Percentiles rank a stretch among this genome's conserved stretches.
Evolutionary conservation across 2,888 invertebrate species (phyloP).

Genomic region (Carterocephalus palaemon): DNA sequence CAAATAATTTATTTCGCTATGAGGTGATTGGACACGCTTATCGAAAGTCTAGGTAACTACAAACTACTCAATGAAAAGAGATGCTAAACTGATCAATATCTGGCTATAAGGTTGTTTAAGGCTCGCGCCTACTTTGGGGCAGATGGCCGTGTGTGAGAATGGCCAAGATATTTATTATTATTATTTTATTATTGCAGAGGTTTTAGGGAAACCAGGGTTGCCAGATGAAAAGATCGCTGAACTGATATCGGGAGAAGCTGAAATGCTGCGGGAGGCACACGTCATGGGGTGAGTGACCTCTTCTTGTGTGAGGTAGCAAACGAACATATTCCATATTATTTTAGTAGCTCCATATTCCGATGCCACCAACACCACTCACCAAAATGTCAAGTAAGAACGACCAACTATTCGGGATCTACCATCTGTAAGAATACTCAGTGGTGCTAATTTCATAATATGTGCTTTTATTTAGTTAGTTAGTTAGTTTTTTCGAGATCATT

Average conservation of each 20-base stretch:
- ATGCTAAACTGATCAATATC: neutral
- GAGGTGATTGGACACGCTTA: no score
- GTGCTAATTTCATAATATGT: no score
- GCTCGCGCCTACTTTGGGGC: no score
- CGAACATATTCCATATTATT: constrained; percentile 1
- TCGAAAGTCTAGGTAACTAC: no score
- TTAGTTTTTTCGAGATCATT: no score
- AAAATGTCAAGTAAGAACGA: no score
- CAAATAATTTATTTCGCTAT: no score
- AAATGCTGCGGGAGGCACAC: constrained; percentile 82
- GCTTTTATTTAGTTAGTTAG: neutral
- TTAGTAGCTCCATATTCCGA: constrained; percentile 4
- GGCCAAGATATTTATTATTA: neutral
- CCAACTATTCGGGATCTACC: no score
- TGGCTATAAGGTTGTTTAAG: neutral
- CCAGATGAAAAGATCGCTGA: constrained; percentile 84
- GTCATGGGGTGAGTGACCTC: constrained; percentile 83
- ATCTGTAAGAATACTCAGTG: no score
- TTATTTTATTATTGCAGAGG: constrained; percentile 44
- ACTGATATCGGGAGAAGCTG: constrained; percentile 83
- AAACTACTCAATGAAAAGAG: no score
- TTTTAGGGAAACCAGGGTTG: constrained; percentile 62
- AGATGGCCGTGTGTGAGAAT: no score
- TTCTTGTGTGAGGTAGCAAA: neutral
- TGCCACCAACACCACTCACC: neutral